phyloP scores from a whole-genome alignment of 2,888 invertebrate species.

The Andrena camellia region DNA sequence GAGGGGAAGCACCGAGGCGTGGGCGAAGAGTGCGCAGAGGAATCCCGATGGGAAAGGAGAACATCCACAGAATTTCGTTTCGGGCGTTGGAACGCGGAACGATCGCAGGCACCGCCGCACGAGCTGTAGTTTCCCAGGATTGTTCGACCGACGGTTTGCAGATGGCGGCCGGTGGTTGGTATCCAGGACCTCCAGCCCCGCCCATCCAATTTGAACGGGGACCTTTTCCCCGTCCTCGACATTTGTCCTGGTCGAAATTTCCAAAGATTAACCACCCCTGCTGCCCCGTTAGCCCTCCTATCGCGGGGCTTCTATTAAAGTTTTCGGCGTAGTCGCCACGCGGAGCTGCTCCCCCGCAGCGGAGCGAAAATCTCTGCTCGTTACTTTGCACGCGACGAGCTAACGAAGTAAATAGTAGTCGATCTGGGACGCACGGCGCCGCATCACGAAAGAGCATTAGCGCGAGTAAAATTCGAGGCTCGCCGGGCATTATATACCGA shows the following conservation, averaged over 20 bases:
- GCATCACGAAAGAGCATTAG: background rate
- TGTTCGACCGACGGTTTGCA: conserved; percentile 68
- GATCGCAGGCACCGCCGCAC: conserved; percentile 26
- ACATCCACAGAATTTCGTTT: conserved; percentile 28
- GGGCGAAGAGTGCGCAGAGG: conserved; percentile 18
- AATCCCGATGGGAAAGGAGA: conserved; percentile 21
- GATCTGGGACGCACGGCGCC: background rate
- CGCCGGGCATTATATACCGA: background rate
- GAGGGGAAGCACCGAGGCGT: background rate
- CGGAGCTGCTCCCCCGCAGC: background rate
- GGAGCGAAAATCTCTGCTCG: background rate
- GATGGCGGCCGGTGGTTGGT: conserved; percentile 73
- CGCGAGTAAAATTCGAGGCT: background rate
- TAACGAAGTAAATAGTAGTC: background rate
- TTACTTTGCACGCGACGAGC: background rate
- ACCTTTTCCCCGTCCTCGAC: conserved; percentile 42
- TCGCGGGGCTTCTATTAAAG: conserved; percentile 19
- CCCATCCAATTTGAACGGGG: conserved; percentile 77
- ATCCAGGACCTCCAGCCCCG: conserved; percentile 70
- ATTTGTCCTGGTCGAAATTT: conserved; percentile 17
- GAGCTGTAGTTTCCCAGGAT: conserved; percentile 45
- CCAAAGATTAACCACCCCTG: conserved; percentile 22
- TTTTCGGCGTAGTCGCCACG: background rate
- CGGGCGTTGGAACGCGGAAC: conserved; percentile 30
- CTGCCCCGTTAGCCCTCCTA: background rate